These are phyloP conservation scores for Actias luna DNA, from an alignment of 2,888 invertebrate genomes.

Conservation along the genomic window DNA sequence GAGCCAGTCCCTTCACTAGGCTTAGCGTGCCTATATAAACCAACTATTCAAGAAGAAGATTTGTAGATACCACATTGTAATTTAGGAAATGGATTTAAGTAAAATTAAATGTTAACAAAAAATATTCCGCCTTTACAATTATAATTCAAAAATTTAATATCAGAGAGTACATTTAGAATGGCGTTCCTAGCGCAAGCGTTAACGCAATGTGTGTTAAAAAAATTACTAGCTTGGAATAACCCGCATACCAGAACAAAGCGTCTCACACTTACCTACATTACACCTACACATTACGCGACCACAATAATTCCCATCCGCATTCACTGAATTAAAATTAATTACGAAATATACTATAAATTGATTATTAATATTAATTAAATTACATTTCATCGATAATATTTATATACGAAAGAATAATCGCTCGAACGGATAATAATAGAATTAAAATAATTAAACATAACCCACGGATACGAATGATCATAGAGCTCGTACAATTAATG, in stretches of 20 bases:
- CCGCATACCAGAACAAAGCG: background rate
- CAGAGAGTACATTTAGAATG: background rate
- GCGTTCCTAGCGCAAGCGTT: background rate
- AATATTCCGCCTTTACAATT: background rate
- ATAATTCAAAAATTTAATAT: background rate
- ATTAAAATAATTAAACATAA: conserved; percentile 9
- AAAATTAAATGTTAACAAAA: background rate
- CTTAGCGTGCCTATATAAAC: no score
- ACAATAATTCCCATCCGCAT: background rate
- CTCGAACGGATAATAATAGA: background rate
- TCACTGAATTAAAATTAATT: background rate
- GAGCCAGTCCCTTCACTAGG: no score
- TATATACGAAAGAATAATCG: background rate
- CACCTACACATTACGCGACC: background rate
- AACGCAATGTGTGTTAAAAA: background rate
- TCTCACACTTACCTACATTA: background rate
- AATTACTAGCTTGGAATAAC: background rate
- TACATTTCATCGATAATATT: background rate
- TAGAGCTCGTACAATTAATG: conserved; percentile 36
- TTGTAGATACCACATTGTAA: no score
- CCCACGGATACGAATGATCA: conserved; percentile 3
- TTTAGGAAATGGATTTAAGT: no score
- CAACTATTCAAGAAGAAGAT: no score
- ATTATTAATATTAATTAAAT: background rate
- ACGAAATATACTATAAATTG: background rate